Conservation (phyloP, 2,797 vertebrate species). For the Halcyon leucocephala region DNA sequence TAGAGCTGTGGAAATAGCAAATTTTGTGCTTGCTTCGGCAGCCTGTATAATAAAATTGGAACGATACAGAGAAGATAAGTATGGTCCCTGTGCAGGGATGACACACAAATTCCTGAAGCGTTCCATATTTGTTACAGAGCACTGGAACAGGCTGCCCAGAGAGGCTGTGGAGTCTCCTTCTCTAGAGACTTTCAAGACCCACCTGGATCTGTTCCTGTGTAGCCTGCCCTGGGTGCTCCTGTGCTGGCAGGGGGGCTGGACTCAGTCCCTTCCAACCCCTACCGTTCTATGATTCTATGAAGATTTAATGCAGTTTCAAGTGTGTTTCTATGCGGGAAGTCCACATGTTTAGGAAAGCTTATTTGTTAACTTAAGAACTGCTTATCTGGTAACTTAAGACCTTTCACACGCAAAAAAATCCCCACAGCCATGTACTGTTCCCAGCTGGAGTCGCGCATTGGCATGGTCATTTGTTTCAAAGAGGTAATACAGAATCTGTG, state of each 20-base stretch:
- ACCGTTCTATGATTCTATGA: too few species aligned
- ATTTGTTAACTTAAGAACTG: neutral
- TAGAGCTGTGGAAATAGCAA: neutral
- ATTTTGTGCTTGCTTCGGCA: neutral
- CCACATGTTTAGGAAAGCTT: neutral
- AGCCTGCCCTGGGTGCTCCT: too few species aligned
- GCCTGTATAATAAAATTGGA: slow-evolving; percentile 72
- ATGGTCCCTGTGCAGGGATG: neutral
- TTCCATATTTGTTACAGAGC: slow-evolving; percentile 43
- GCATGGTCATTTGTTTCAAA: neutral
- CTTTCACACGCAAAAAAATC: neutral
- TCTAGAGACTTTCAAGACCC: too few species aligned
- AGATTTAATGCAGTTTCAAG: neutral
- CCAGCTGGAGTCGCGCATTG: accelerated
- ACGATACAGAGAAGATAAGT: slow-evolving; percentile 81
- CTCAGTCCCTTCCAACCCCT: too few species aligned
- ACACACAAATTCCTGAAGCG: slow-evolving; percentile 79
- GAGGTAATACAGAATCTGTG: neutral
- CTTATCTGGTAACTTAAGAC: neutral
- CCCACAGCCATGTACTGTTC: accelerated
- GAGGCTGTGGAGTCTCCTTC: too few species aligned
- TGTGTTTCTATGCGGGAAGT: neutral
- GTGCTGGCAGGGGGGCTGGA: too few species aligned
- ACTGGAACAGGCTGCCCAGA: too few species aligned
- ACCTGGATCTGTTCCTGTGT: too few species aligned